Conservation (phyloP, 2,797 vertebrate genomes). For the Gymnopithys bicolor region DNA sequence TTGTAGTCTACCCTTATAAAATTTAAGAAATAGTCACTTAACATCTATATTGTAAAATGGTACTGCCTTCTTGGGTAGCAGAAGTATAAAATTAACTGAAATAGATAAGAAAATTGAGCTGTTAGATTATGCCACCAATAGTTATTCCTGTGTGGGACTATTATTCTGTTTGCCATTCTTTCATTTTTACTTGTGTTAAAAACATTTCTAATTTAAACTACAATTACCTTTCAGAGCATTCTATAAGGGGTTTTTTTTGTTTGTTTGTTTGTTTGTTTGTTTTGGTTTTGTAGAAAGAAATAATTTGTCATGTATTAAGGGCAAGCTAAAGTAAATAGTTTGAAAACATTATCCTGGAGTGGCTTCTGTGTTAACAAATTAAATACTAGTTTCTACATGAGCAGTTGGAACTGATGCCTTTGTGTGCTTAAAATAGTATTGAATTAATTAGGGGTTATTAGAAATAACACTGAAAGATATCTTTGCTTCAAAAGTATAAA, state of each 20-base stretch:
- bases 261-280: neutral
- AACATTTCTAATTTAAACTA: constrained; percentile 33
- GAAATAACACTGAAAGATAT: neutral
- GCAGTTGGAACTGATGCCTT: neutral
- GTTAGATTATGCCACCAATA: neutral
- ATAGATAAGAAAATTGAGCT: constrained; percentile 6
- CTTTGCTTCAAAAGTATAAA: neutral
- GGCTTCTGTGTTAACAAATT: neutral
- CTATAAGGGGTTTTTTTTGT: neutral
- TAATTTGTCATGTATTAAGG: neutral
- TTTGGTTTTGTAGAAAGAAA: constrained; percentile 9
- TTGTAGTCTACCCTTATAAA: neutral
- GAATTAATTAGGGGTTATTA: neutral
- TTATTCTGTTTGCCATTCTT: constrained; percentile 36
- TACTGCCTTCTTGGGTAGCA: neutral
- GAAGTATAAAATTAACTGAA: neutral
- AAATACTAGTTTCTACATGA: neutral
- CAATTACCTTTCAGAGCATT: neutral
- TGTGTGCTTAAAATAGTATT: neutral
- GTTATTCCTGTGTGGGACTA: neutral
- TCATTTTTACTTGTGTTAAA: constrained; percentile 28
- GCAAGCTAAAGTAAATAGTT: constrained; percentile 32
- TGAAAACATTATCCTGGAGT: constrained; percentile 15
- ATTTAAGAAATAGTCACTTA: neutral
- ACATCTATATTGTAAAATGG: neutral